Evolutionary conservation across 2,113 vertebrate species (phyloP), one percentile per base, ranked within the genome.

Genomic region (Triplophysa siluroides): DNA sequence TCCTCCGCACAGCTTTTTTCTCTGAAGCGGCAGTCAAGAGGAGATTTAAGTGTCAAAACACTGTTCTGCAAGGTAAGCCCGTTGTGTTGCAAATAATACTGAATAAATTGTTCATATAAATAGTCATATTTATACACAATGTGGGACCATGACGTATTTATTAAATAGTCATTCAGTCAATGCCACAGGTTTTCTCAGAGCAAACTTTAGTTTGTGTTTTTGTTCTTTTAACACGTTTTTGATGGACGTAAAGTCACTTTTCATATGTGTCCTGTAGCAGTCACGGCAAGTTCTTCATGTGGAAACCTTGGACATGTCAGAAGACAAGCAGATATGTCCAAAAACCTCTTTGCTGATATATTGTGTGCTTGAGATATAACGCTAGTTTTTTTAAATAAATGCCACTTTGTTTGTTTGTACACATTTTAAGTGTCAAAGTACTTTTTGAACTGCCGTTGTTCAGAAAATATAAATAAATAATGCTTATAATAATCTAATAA

Each of bases 21-120:
- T 24, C 41, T 47, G 9, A 63, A 61, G 68, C 24, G 38, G 61
- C 73, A 77, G 26, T 61, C 65, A 43, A 76, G 26, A 19, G 33
- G 8, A 41, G 33, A 29, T 18, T 13, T 12, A 26, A 71, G 13
- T 72, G 79, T 67, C 79, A 78, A 67, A 23, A 12, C 29, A 69
- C 21, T 33, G 65, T 47, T 64, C 50, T 12, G 5, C 56, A 77
- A 16, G 91, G 92, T 92, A 83, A 88, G 90, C 33, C 5, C 33
- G 33, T 38, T 45, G 1, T 18, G 21, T 19, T 13, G 18, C 14
- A 63, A 26, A 47, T 33, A 64, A 33, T 18, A 16, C 0, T 33
- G 23, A 29, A 4, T 18, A 56, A 9, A 16, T 9, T 24, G n/a
- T 54, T 7, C 6, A 54, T 58, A 1, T 19, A 58, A 19, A 10